Percentiles rank a stretch among this genome's conserved stretches.
phyloP scores from a whole-genome alignment of 2,797 vertebrate genomes.

The Alfaro cultratus region DNA sequence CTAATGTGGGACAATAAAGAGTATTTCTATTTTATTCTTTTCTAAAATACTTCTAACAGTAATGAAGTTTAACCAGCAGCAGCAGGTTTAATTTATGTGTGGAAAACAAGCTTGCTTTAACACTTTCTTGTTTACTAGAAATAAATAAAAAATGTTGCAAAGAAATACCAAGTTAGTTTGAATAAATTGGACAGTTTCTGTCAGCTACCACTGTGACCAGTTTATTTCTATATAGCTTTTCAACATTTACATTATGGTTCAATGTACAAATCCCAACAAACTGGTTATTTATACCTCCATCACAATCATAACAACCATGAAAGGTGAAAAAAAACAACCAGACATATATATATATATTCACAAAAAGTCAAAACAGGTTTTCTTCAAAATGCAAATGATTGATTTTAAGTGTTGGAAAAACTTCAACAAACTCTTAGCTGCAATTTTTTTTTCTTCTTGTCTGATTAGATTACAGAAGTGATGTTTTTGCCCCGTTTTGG shows the following conservation, averaged over 20 bases:
- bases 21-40: no score
- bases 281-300: slow-evolving; percentile 23
- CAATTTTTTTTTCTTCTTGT: slow-evolving; percentile 25
- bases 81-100: background rate
- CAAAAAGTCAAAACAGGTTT: slow-evolving; percentile 55
- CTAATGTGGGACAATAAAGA: no score
- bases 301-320: slow-evolving; percentile 38
- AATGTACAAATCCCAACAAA: slow-evolving; percentile 32
- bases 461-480: slow-evolving; percentile 11
- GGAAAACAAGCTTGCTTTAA: background rate
- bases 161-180: background rate
- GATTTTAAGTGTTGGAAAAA: slow-evolving; percentile 34
- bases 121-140: background rate
- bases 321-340: slow-evolving; percentile 12
- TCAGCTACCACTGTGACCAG: slow-evolving; percentile 64
- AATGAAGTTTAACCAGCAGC: background rate
- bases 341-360: slow-evolving; percentile 33
- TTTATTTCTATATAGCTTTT: slow-evolving; percentile 40
- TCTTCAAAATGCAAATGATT: slow-evolving; percentile 55
- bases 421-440: slow-evolving; percentile 32
- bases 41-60: background rate
- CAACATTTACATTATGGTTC: slow-evolving; percentile 48
- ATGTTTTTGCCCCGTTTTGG: slow-evolving; percentile 2
- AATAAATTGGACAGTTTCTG: slow-evolving; percentile 10
- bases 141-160: background rate